Conservation (phyloP, 2,888 invertebrate species). For the Dolomedes plantarius region DNA sequence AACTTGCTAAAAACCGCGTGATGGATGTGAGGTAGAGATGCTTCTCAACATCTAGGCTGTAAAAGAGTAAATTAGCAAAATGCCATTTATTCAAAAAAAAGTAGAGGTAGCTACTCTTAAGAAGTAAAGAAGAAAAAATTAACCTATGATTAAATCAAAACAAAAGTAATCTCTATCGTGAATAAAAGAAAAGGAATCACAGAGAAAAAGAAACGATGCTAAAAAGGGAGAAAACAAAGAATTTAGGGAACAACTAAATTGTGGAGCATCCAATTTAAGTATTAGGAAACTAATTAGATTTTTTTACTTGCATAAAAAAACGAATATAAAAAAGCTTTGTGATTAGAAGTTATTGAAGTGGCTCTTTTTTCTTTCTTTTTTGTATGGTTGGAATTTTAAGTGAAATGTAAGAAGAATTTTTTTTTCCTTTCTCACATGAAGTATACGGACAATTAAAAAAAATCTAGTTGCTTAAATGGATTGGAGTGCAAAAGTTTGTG, state of each 20-base stretch:
- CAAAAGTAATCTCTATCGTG: background rate
- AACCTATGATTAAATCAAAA: background rate
- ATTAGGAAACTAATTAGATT: conserved; percentile 15
- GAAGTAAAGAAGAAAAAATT: too few species aligned
- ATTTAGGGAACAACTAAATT: conserved; percentile 12
- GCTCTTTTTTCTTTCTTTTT: too few species aligned
- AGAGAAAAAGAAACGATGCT: background rate
- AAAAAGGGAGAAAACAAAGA: conserved; percentile 9
- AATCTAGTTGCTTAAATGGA: background rate
- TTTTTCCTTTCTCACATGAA: background rate
- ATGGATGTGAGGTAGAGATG: too few species aligned
- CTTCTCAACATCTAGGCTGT: too few species aligned
- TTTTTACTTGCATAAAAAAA: background rate
- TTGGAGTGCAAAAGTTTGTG: background rate
- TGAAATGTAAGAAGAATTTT: background rate
- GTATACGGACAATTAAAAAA: conserved; percentile 2
- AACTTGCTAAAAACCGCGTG: too few species aligned
- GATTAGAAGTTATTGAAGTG: conserved; percentile 9
- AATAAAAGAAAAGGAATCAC: background rate
- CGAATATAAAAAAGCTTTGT: background rate
- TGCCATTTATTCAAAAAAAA: too few species aligned
- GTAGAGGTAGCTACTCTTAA: too few species aligned
- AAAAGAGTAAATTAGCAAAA: too few species aligned
- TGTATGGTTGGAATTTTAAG: conserved; percentile 7
- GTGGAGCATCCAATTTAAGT: conserved; percentile 12